A percentile compares a stretch with the other conserved stretches of the same genome.
These are phyloP conservation scores for Petrocephalus sullivani DNA, from an alignment of 2,797 vertebrate genomes.

Conservation along the genomic window DNA sequence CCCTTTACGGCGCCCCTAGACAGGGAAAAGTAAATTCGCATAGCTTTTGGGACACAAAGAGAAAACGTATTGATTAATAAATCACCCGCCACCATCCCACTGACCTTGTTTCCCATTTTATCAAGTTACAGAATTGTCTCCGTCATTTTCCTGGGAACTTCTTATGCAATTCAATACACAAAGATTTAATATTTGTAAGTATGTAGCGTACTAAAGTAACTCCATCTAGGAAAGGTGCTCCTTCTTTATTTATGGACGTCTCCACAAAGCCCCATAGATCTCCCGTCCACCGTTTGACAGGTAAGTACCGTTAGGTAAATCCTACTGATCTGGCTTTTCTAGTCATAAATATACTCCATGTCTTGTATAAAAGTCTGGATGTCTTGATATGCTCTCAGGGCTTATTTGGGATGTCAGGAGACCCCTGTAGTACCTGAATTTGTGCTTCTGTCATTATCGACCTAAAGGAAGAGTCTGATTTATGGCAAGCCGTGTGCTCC, in stretches of 20 bases:
- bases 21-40: neutral
- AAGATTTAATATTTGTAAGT: neutral
- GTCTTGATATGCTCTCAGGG: neutral
- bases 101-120: neutral
- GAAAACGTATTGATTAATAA: neutral
- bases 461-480: neutral
- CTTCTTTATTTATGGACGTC: constrained; percentile 13
- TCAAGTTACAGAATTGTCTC: neutral
- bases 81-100: neutral
- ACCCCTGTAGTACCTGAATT: neutral
- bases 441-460: neutral
- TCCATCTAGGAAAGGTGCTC: neutral
- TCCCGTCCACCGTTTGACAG: neutral
- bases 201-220: neutral
- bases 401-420: neutral
- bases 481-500: neutral
- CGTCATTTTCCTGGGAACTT: neutral
- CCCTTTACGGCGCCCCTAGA: neutral
- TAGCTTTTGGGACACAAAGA: neutral
- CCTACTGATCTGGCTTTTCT: neutral
- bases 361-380: neutral
- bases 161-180: neutral
- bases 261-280: neutral
- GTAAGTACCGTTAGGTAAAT: neutral
- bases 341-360: neutral